Percentiles rank a stretch among this genome's conserved stretches.
Evolutionary conservation across 1,140 invertebrate genomes (phyloP).

Genomic region (Leptinotarsa texana): DNA sequence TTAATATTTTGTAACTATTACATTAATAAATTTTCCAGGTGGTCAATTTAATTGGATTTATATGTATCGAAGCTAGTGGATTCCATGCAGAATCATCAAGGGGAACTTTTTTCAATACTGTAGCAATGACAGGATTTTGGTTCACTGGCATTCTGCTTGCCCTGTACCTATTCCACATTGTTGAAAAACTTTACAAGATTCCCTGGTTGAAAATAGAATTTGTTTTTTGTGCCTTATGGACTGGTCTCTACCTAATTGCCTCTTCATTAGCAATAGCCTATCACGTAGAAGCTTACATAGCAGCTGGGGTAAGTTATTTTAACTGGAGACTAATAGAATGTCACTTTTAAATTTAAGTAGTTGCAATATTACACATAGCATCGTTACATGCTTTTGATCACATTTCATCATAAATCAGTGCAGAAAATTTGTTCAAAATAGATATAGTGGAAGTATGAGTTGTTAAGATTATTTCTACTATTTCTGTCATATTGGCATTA

Average conservation of each 20-base stretch:
- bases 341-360: too few relatives aligned
- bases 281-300: constrained; percentile 61
- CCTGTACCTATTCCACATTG: constrained; percentile 83
- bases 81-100: constrained; percentile 58
- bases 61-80: constrained; percentile 72
- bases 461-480: too few relatives aligned
- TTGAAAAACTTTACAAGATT: constrained; percentile 82
- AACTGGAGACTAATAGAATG: too few relatives aligned
- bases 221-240: constrained; percentile 72
- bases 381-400: too few relatives aligned
- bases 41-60: constrained; percentile 79
- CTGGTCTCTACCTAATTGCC: constrained; percentile 72
- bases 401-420: too few relatives aligned
- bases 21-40: constrained; percentile 59
- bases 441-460: too few relatives aligned
- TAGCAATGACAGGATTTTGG: constrained; percentile 85
- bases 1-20: too few relatives aligned
- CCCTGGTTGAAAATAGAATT: constrained; percentile 88
- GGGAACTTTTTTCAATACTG: constrained; percentile 76
- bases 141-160: constrained; percentile 78
- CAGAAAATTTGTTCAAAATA: too few relatives aligned
- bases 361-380: too few relatives aligned
- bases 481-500: too few relatives aligned
- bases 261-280: constrained; percentile 67
- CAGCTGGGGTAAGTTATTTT: constrained; percentile 69